phyloP scores from a whole-genome alignment of 2,113 vertebrate species.

The Calidris pygmaea region DNA sequence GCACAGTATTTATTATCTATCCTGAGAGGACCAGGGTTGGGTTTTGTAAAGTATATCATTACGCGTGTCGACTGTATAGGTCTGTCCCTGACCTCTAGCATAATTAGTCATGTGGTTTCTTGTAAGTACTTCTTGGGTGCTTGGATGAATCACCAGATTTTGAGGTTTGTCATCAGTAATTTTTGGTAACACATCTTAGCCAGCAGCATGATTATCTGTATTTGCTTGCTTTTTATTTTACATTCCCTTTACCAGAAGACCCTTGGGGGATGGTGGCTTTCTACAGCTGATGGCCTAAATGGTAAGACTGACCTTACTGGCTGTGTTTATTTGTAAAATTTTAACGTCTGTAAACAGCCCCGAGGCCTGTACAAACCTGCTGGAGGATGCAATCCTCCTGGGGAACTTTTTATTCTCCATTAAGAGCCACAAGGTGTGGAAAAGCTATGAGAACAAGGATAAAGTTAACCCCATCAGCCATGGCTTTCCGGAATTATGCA shows the following conservation, averaged over 20 bases:
- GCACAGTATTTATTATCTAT: neutral
- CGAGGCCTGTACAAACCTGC: neutral
- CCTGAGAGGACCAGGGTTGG: neutral
- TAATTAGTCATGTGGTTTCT: conserved; percentile 12
- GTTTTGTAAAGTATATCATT: neutral
- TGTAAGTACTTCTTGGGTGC: neutral
- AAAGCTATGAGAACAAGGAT: neutral
- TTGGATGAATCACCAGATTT: neutral
- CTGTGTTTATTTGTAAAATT: neutral
- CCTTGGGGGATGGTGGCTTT: neutral
- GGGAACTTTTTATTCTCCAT: neutral
- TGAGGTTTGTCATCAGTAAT: neutral
- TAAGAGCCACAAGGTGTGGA: neutral
- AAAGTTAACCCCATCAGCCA: neutral
- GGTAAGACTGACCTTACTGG: neutral
- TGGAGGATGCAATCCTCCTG: neutral
- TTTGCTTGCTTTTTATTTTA: conserved; percentile 13
- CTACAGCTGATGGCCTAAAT: neutral
- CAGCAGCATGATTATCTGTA: neutral
- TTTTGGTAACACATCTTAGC: conserved; percentile 17
- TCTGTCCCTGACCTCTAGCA: conserved; percentile 6
- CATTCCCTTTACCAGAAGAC: neutral
- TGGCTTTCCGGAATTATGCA: neutral
- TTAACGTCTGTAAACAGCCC: neutral
- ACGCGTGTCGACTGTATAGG: fast-evolving